Conservation (phyloP, 2,888 invertebrate species). For the Drosophila mayaguana region DNA sequence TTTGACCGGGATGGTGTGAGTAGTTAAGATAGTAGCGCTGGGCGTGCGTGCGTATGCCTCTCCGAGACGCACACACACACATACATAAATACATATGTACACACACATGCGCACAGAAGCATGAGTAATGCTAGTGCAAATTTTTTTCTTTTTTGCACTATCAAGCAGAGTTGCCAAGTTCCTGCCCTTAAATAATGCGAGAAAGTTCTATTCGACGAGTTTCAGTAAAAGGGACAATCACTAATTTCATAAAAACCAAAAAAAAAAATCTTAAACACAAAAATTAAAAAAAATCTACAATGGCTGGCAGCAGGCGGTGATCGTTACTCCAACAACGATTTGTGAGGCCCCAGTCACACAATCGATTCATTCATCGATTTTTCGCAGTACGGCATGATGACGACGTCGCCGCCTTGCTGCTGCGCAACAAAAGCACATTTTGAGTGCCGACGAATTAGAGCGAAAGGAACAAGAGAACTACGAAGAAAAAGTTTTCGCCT, state of each 20-base stretch:
- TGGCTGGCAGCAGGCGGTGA: not conserved
- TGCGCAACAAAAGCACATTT: conserved; percentile 78
- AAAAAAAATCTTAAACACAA: not conserved
- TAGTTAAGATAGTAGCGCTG: conserved; percentile 44
- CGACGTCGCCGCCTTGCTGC: conserved; percentile 57
- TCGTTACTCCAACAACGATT: conserved; percentile 12
- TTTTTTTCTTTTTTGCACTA: conserved; percentile 47
- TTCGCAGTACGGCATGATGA: conserved; percentile 73
- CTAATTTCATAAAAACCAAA: conserved; percentile 39
- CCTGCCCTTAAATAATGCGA: conserved; percentile 21
- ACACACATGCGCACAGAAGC: conserved; percentile 70
- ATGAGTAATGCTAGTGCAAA: conserved; percentile 66
- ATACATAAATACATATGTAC: conserved; percentile 31
- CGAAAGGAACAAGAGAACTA: conserved; percentile 27
- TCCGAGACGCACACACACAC: conserved; percentile 36
- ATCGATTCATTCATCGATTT: conserved; percentile 86
- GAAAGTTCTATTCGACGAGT: conserved; percentile 15
- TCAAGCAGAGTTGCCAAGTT: conserved; percentile 68
- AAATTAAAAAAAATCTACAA: conserved; percentile 9
- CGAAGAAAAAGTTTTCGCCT: conserved; percentile 17
- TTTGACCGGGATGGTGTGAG: conserved; percentile 47
- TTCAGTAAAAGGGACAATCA: not conserved
- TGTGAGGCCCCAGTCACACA: conserved; percentile 53
- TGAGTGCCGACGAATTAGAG: conserved; percentile 26
- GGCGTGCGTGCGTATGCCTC: conserved; percentile 57